These are phyloP conservation scores for Ascidia mentula DNA, from an alignment of 23 tunicate genomes.

Conservation along the genomic window DNA sequence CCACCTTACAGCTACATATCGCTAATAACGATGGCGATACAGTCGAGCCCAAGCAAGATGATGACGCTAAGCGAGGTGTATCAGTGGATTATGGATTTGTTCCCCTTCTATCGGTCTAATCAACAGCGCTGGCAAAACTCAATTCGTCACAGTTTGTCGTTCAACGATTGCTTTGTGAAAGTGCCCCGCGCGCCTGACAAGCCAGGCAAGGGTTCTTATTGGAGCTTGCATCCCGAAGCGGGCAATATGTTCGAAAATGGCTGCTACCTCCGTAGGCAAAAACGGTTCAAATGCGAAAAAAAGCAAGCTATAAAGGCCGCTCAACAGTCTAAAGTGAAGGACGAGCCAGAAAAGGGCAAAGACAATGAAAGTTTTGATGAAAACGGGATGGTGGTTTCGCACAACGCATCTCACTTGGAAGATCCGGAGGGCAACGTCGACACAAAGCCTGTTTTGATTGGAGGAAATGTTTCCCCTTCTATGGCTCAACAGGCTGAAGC, in stretches of 20 bases:
- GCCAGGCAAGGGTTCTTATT: slow-evolving; percentile 99
- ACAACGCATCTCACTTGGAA: slow-evolving; percentile 2
- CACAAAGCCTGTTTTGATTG: slow-evolving; percentile 55
- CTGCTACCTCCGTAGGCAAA: slow-evolving; percentile 92
- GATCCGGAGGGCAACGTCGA: slow-evolving; percentile 35
- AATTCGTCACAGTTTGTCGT: slow-evolving; percentile 92
- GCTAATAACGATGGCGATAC: slow-evolving; percentile 89
- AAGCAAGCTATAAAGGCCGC: slow-evolving; percentile 74
- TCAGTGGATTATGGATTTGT: slow-evolving; percentile 98
- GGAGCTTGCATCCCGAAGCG: slow-evolving; percentile 99
- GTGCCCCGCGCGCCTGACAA: slow-evolving; percentile 95
- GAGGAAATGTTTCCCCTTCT: slow-evolving; percentile 22
- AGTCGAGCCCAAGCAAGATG: slow-evolving; percentile 86
- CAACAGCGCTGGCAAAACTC: slow-evolving; percentile 99
- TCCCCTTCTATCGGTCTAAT: slow-evolving; percentile 92
- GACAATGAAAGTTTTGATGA: slow-evolving; percentile 35
- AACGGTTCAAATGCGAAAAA: slow-evolving; percentile 89
- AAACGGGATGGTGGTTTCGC: neutral
- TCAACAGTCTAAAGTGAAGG: slow-evolving; percentile 39
- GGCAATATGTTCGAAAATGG: slow-evolving; percentile 99
- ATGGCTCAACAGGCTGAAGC: slow-evolving; percentile 17
- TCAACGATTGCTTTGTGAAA: slow-evolving; percentile 98
- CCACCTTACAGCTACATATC: slow-evolving; percentile 95
- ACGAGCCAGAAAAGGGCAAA: slow-evolving; percentile 22
- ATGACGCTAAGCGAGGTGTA: slow-evolving; percentile 97